Percentiles rank a stretch among this genome's conserved stretches.
These are phyloP conservation scores for Fringilla coelebs DNA, from an alignment of 2,797 vertebrate species.

Conservation along the genomic window DNA sequence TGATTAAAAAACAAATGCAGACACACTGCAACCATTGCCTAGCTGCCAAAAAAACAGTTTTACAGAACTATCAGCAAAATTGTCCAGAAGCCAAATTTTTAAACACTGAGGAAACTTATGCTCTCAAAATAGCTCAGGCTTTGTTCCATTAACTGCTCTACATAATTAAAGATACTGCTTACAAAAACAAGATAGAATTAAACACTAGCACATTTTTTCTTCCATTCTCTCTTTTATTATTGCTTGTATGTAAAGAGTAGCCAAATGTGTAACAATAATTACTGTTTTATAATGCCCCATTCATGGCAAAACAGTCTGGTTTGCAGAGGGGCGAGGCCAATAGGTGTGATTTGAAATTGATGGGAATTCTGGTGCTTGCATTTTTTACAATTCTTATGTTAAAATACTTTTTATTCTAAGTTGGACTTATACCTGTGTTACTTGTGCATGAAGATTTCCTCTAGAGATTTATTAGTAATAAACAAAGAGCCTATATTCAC, in stretches of 20 bases:
- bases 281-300: background rate
- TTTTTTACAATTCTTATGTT: background rate
- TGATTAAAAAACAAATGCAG: slow-evolving; percentile 45
- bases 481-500: background rate
- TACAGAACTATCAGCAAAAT: slow-evolving; percentile 41
- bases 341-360: accelerated
- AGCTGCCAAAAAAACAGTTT: slow-evolving; percentile 34
- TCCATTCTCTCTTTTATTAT: background rate
- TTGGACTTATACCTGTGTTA: background rate
- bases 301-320: background rate
- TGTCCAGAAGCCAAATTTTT: slow-evolving; percentile 43
- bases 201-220: background rate
- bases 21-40: background rate
- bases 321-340: background rate
- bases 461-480: background rate
- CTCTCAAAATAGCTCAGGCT: slow-evolving; percentile 15
- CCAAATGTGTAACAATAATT: background rate
- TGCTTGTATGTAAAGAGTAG: background rate
- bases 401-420: background rate
- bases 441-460: background rate
- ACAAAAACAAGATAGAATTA: background rate
- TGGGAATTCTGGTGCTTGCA: background rate
- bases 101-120: background rate
- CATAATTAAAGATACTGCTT: slow-evolving; percentile 8
- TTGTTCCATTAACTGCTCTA: background rate